phyloP scores from a whole-genome alignment of 2,888 invertebrate genomes.

The Aelia acuminata region DNA sequence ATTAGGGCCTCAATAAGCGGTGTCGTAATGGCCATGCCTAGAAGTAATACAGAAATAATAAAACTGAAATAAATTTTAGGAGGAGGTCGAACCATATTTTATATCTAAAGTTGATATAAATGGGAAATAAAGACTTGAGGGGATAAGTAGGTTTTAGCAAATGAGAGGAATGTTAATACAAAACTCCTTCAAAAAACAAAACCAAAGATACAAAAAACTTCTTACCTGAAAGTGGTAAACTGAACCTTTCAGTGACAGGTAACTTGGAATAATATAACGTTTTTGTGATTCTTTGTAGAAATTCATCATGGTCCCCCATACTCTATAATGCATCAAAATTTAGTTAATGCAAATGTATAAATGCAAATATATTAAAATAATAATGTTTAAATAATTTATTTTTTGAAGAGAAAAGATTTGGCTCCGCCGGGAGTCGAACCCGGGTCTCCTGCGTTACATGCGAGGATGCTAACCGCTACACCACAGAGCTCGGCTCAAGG shows the following conservation, averaged over 20 bases:
- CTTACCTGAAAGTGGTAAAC: conserved; percentile 85
- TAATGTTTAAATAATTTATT: too few relatives aligned
- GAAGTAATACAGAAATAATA: background rate
- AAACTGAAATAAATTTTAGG: too few relatives aligned
- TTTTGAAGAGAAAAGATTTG: too few relatives aligned
- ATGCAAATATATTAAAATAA: background rate
- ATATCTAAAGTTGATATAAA: too few relatives aligned
- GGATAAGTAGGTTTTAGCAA: background rate
- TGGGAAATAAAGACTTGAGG: background rate
- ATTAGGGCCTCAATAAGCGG: too few relatives aligned
- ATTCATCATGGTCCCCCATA: conserved; percentile 81
- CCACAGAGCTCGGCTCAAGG: too few relatives aligned
- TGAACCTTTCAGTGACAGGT: conserved; percentile 80
- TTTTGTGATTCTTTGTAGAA: conserved; percentile 86
- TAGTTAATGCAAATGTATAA: background rate
- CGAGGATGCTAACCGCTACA: too few relatives aligned
- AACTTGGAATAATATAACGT: conserved; percentile 90
- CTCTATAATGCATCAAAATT: conserved; percentile 70
- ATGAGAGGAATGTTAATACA: background rate
- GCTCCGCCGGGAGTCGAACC: too few relatives aligned
- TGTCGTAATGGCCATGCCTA: too few relatives aligned
- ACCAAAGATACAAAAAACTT: conserved; percentile 61
- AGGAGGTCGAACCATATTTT: background rate
- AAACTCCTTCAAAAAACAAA: background rate
- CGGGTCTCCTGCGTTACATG: too few relatives aligned